Conservation (phyloP, 1,140 invertebrate genomes). For the Drosophila bipectinata region DNA sequence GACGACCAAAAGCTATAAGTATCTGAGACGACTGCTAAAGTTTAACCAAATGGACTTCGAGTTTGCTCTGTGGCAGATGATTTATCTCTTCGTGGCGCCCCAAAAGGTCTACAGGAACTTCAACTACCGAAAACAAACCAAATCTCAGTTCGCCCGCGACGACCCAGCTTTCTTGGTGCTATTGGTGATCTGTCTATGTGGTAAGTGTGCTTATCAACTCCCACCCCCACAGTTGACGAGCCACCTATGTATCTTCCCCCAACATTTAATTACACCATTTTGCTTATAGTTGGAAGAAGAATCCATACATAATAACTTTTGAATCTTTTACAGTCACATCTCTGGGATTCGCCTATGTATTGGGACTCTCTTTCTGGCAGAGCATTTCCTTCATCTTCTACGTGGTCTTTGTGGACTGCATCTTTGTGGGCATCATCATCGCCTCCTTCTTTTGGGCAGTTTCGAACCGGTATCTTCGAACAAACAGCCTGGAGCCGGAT, state of each 20-base stretch:
- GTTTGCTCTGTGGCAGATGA: conserved; percentile 99
- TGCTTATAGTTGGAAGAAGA: not conserved
- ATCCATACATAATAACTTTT: not conserved
- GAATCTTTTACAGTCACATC: conserved; percentile 90
- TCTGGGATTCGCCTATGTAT: conserved; percentile 93
- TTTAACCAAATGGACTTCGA: conserved; percentile 99
- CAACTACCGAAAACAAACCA: conserved; percentile 99
- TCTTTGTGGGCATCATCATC: conserved; percentile 93
- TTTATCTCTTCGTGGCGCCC: conserved; percentile 97
- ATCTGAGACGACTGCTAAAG: conserved; percentile 94
- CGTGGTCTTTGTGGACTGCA: conserved; percentile 97
- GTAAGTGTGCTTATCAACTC: conserved; percentile 85
- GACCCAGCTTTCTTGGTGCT: conserved; percentile 99
- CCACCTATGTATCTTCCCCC: not conserved
- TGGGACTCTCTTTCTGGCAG: conserved; percentile 90
- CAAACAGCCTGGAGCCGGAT: conserved; percentile 88
- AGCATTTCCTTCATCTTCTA: conserved; percentile 96
- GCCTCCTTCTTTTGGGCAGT: conserved; percentile 95
- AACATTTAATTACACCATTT: not conserved
- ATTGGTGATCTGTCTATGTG: conserved; percentile 92
- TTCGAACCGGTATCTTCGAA: conserved; percentile 93
- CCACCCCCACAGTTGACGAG: not conserved
- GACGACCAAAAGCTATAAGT: conserved; percentile 96
- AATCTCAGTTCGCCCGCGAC: conserved; percentile 99
- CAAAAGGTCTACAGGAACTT: conserved; percentile 99